A percentile compares a stretch with the other conserved stretches of the same genome.
phyloP scores from a whole-genome alignment of 2,113 vertebrate genomes.

The Sula dactylatra region DNA sequence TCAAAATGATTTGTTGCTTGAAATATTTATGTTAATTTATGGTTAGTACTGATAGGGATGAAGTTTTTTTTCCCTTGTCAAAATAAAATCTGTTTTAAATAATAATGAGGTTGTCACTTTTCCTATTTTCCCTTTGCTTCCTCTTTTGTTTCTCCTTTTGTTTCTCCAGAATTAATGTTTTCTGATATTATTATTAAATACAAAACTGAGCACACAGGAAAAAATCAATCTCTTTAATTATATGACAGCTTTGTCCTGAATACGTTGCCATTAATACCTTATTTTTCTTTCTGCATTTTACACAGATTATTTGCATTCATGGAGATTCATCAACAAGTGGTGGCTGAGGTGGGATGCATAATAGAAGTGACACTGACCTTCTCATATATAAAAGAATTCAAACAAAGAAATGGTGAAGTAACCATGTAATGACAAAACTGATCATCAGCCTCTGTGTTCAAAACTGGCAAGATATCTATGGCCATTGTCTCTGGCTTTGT shows the following conservation, averaged over 20 bases:
- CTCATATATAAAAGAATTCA: neutral
- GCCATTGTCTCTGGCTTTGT: neutral
- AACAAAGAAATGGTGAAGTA: neutral
- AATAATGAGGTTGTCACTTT: constrained; percentile 38
- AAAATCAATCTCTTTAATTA: neutral
- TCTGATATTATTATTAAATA: constrained; percentile 18
- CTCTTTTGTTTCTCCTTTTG: neutral
- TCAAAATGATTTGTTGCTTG: constrained; percentile 18
- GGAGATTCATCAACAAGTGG: neutral
- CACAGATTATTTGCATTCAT: neutral
- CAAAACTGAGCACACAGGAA: neutral
- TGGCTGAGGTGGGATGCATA: neutral
- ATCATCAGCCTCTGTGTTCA: neutral
- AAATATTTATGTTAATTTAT: constrained; percentile 20
- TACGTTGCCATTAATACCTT: neutral
- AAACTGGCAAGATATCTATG: no score
- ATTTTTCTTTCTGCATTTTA: neutral
- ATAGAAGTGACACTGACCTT: neutral
- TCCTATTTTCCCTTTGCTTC: neutral
- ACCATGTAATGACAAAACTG: neutral
- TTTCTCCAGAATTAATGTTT: constrained; percentile 11
- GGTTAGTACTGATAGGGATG: neutral
- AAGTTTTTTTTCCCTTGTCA: neutral
- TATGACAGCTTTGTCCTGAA: neutral
- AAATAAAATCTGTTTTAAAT: constrained; percentile 9